Conservation (phyloP, 2,888 invertebrate species). For the Cheilosia variabilis region DNA sequence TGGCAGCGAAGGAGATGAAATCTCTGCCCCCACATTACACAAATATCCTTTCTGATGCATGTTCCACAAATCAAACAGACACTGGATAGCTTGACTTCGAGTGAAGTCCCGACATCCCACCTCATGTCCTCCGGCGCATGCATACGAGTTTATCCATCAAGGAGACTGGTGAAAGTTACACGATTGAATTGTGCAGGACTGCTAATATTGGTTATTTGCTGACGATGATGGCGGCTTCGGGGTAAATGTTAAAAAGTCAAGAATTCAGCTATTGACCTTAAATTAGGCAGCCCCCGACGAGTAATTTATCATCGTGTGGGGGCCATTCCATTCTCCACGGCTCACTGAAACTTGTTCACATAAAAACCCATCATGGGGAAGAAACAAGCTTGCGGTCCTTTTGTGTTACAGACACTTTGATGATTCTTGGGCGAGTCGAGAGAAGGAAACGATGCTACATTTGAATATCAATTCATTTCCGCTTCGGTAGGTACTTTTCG, state of each 20-base stretch:
- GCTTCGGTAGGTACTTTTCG: slow-evolving; percentile 10
- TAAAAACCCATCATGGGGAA: slow-evolving; percentile 1
- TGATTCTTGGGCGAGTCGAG: neutral
- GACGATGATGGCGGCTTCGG: neutral
- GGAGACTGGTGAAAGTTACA: neutral
- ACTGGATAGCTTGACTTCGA: slow-evolving; percentile 44
- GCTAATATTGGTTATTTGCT: slow-evolving; percentile 24
- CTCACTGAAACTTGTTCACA: slow-evolving; percentile 19
- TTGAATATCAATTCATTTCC: slow-evolving; percentile 38
- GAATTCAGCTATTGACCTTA: slow-evolving; percentile 10
- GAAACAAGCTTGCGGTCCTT: slow-evolving; percentile 19
- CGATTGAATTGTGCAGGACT: neutral
- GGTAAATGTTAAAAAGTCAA: slow-evolving; percentile 5
- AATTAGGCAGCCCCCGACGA: neutral
- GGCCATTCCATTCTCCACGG: neutral
- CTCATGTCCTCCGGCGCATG: neutral
- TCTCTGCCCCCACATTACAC: neutral
- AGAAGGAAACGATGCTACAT: slow-evolving; percentile 34
- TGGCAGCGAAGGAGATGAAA: slow-evolving; percentile 14
- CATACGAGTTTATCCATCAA: neutral
- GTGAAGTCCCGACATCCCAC: slow-evolving; percentile 52
- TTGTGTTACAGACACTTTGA: slow-evolving; percentile 6
- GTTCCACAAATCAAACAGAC: slow-evolving; percentile 61
- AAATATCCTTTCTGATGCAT: slow-evolving; percentile 20
- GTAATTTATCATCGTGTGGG: neutral